These are phyloP conservation scores for Halcyon smyrnensis DNA, from an alignment of 2,797 vertebrate species.

Conservation along the genomic window DNA sequence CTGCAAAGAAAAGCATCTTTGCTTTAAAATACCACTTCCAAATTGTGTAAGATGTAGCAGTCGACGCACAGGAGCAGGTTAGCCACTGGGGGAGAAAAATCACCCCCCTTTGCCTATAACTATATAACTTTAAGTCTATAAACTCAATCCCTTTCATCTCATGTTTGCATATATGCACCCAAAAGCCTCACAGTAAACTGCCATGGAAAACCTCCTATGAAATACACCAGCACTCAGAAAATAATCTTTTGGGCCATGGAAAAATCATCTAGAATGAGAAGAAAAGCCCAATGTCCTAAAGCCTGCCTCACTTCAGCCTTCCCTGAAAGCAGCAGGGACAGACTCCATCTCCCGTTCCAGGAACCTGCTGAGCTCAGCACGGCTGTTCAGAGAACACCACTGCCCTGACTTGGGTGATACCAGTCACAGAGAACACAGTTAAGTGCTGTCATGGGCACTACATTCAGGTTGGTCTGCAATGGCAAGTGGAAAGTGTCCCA, in stretches of 20 bases:
- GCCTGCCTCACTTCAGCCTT: not conserved
- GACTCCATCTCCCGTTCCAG: not conserved
- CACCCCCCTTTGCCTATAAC: not conserved
- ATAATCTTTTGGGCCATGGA: not conserved
- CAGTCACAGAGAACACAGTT: not conserved
- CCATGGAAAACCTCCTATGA: not conserved
- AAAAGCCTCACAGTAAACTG: not conserved
- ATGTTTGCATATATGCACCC: not conserved
- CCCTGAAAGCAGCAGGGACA: not conserved
- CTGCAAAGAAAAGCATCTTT: slow-evolving; percentile 1
- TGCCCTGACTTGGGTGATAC: not conserved
- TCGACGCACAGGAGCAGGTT: not conserved
- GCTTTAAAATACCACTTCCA: not conserved
- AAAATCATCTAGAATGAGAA: not conserved
- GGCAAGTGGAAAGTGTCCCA: not conserved
- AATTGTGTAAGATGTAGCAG: not conserved
- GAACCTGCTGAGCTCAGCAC: not conserved
- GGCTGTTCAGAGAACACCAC: not conserved
- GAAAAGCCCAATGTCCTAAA: not conserved
- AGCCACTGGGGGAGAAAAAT: not conserved
- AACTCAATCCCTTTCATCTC: not conserved
- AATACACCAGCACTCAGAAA: not conserved
- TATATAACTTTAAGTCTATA: not conserved
- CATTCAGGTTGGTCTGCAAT: not conserved
- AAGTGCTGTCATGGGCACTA: not conserved